Percentiles rank a stretch among this genome's conserved stretches.
Evolutionary conservation across 2,888 invertebrate species (phyloP).

Genomic region (Brachyptera putata): DNA sequence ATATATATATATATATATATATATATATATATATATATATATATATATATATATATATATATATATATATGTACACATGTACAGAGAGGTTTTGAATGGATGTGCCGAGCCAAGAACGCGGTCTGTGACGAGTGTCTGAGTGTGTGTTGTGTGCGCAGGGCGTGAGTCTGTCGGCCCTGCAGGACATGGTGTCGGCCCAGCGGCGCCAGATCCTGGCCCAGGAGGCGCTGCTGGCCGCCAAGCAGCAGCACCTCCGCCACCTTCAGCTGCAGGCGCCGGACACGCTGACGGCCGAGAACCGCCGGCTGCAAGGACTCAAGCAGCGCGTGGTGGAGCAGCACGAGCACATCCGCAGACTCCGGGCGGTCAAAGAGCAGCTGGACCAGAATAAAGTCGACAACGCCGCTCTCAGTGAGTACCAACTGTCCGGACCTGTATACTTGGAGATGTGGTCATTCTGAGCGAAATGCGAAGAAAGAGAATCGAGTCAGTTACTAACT

Average conservation of each 20-base stretch:
- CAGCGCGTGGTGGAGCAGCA: conserved; percentile 94
- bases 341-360: conserved; percentile 83
- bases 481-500: too few relatives aligned
- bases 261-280: conserved; percentile 88
- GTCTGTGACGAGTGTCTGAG: too few relatives aligned
- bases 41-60: too few relatives aligned
- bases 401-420: conserved; percentile 84
- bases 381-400: conserved; percentile 89
- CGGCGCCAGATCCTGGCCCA: conserved; percentile 97
- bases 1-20: too few relatives aligned
- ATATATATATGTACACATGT: too few relatives aligned
- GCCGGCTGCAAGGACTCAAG: conserved; percentile 77
- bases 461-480: too few relatives aligned
- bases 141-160: too few relatives aligned
- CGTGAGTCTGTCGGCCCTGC: conserved; percentile 92
- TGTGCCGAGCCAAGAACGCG: too few relatives aligned
- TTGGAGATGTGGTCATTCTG: too few relatives aligned
- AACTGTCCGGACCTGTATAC: too few relatives aligned
- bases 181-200: conserved; percentile 96
- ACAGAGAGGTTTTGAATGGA: too few relatives aligned
- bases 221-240: conserved; percentile 84
- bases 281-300: conserved; percentile 67
- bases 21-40: too few relatives aligned
- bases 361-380: conserved; percentile 89
- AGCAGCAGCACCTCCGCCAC: conserved; percentile 89